A percentile compares a stretch with the other conserved stretches of the same genome.
Conservation (phyloP, 2,113 vertebrate genomes). For the Bungarus multicinctus region DNA sequence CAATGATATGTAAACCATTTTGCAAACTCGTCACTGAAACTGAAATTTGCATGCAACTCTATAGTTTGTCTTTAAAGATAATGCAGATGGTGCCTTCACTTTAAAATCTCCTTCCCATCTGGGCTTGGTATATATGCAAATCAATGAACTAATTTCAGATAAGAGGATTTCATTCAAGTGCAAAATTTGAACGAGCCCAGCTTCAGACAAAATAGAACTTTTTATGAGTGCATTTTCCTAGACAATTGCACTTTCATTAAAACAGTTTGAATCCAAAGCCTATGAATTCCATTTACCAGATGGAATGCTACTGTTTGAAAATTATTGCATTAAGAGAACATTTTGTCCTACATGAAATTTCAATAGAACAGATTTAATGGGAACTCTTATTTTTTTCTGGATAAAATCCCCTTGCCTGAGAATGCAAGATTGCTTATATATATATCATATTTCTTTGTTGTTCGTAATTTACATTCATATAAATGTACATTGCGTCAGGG, state of each 20-base stretch:
- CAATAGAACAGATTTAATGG: constrained; percentile 5
- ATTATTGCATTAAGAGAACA: constrained; percentile 32
- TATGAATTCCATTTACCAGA: constrained; percentile 49
- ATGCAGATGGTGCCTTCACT: constrained; percentile 54
- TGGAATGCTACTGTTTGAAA: constrained; percentile 52
- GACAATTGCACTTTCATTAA: constrained; percentile 56
- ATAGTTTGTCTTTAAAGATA: constrained; percentile 50
- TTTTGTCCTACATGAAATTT: constrained; percentile 39
- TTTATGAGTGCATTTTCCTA: constrained; percentile 51
- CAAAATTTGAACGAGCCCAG: constrained; percentile 40
- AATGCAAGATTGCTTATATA: constrained; percentile 34
- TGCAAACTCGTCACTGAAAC: constrained; percentile 26
- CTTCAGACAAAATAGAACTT: constrained; percentile 49
- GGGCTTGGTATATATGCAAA: constrained; percentile 48
- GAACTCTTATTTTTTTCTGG: constrained; percentile 31
- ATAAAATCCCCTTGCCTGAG: constrained; percentile 26
- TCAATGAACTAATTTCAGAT: constrained; percentile 59
- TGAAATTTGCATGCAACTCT: constrained; percentile 18
- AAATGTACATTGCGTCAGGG: neutral
- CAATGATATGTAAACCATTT: constrained; percentile 6
- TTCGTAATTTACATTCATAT: neutral
- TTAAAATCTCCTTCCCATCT: constrained; percentile 55
- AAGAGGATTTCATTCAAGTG: constrained; percentile 40
- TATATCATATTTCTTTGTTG: constrained; percentile 16
- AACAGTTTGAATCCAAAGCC: constrained; percentile 45